A percentile compares a stretch with the other conserved stretches of the same genome.
Evolutionary conservation across 2,113 vertebrate genomes (phyloP).

Genomic region (Callipepla californica): DNA sequence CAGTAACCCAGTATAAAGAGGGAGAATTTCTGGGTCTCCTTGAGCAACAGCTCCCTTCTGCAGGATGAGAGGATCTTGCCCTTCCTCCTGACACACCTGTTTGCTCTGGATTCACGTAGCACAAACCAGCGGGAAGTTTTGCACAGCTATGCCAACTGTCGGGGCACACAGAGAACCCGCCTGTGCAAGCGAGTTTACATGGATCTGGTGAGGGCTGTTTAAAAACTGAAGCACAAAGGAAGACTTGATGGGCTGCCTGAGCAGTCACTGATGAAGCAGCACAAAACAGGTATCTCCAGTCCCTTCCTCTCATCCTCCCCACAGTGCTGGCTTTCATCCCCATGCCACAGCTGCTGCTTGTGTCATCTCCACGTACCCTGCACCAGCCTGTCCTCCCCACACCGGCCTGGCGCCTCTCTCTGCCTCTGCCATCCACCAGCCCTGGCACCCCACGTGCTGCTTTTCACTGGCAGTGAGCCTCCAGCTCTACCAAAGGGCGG

Average conservation of each 20-base stretch:
- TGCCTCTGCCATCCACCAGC: background rate
- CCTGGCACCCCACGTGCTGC: background rate
- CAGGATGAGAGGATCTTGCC: background rate
- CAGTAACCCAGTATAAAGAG: background rate
- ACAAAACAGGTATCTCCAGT: background rate
- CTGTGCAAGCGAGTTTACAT: background rate
- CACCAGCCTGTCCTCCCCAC: fast-evolving
- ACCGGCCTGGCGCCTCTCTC: background rate
- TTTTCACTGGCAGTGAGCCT: background rate
- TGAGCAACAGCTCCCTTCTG: background rate
- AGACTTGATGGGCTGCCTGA: background rate
- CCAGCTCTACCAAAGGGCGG: background rate
- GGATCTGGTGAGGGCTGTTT: background rate
- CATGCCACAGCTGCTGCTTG: background rate
- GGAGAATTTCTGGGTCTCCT: background rate
- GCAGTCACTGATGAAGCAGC: background rate
- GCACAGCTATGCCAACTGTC: background rate
- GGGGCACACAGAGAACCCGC: background rate
- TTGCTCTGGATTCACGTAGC: background rate
- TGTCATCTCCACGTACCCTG: background rate
- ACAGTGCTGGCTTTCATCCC: background rate
- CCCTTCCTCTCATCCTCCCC: background rate
- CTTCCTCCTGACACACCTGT: background rate
- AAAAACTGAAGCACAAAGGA: background rate
- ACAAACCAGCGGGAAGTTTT: background rate